A percentile compares a stretch with the other conserved stretches of the same genome.
Conservation (phyloP, 2,888 invertebrate genomes). For the Drosophila trichaetosa region DNA sequence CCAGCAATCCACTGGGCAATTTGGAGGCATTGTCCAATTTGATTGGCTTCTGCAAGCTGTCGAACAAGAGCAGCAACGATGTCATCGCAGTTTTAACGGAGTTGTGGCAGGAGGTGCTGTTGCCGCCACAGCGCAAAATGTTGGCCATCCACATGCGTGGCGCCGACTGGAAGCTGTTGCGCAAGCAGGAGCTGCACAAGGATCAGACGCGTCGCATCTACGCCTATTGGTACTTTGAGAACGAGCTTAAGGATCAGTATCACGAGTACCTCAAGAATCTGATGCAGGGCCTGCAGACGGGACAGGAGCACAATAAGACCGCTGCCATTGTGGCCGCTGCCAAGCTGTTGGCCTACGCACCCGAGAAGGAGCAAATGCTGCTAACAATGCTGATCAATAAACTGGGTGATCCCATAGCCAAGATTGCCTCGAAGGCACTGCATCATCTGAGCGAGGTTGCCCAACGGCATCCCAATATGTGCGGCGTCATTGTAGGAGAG, state of each 20-base stretch:
- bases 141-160: constrained; percentile 82
- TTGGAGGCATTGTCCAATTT: constrained; percentile 82
- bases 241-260: constrained; percentile 92
- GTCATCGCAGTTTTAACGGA: constrained; percentile 82
- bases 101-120: constrained; percentile 82
- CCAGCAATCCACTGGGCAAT: constrained; percentile 84
- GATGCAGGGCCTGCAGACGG: constrained; percentile 83
- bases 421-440: constrained; percentile 94
- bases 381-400: constrained; percentile 95
- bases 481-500: constrained; percentile 93
- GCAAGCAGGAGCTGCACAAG: constrained; percentile 85
- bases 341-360: constrained; percentile 80
- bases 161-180: constrained; percentile 83
- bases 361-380: constrained; percentile 86
- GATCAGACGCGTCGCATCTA: constrained; percentile 88
- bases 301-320: constrained; percentile 84
- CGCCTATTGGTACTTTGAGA: constrained; percentile 95
- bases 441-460: constrained; percentile 93
- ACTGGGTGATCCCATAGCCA: constrained; percentile 93
- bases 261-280: constrained; percentile 83
- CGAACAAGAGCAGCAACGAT: constrained; percentile 84
- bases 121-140: constrained; percentile 84
- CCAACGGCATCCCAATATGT: constrained; percentile 96
- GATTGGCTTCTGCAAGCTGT: constrained; percentile 82
- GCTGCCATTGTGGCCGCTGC: constrained; percentile 80